These are phyloP conservation scores for Uloborus plumipes DNA, from an alignment of 2,888 invertebrate species.

Conservation along the genomic window DNA sequence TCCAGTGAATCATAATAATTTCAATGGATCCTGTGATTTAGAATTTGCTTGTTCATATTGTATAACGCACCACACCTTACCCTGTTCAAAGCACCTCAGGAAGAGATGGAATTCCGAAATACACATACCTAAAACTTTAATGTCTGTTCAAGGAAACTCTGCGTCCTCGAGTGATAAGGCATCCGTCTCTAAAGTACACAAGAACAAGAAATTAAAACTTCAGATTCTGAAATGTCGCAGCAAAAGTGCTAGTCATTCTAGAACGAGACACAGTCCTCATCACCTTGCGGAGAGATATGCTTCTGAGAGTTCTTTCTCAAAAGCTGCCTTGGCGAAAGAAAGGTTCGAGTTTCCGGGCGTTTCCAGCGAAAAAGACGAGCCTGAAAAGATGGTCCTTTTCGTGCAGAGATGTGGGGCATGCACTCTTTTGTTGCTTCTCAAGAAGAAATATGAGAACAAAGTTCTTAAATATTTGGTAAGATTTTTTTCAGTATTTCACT, in stretches of 20 bases:
- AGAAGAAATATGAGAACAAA: slow-evolving; percentile 42
- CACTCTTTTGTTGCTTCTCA: slow-evolving; percentile 33
- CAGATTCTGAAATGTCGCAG: slow-evolving; percentile 41
- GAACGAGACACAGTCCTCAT: background rate
- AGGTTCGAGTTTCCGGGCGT: too few species aligned
- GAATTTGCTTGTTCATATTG: slow-evolving; percentile 42
- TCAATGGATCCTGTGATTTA: slow-evolving; percentile 13
- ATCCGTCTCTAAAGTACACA: background rate
- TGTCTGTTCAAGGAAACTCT: too few species aligned
- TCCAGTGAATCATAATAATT: slow-evolving; percentile 1
- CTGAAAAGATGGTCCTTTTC: slow-evolving; percentile 36
- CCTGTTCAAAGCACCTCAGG: background rate
- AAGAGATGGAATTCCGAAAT: slow-evolving; percentile 45
- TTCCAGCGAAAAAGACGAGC: slow-evolving; percentile 16
- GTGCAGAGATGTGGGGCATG: slow-evolving; percentile 37
- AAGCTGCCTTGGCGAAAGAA: too few species aligned
- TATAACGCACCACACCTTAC: background rate
- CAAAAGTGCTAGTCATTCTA: background rate
- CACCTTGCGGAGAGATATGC: background rate
- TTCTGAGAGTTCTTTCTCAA: background rate
- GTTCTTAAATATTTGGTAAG: slow-evolving; percentile 42
- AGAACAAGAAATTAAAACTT: slow-evolving; percentile 14
- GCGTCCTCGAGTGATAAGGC: background rate
- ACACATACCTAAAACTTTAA: background rate
- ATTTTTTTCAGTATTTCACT: background rate